Percentiles rank a stretch among this genome's conserved stretches.
Conservation (phyloP, 2,113 vertebrate species). For the Forbesichthys agassizii region DNA sequence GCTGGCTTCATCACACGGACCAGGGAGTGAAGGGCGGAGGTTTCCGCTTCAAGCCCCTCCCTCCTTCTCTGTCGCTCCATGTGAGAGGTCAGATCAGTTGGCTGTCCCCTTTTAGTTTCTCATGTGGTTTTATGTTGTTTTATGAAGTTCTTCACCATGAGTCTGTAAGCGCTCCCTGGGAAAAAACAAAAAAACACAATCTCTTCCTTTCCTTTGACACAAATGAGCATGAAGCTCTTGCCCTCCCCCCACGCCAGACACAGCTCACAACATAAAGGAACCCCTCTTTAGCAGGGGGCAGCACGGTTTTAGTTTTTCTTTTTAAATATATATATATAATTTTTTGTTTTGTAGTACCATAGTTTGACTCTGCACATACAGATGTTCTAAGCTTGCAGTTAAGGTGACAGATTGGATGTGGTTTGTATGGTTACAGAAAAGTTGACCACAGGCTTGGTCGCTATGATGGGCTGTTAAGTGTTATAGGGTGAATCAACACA, state of each 20-base stretch:
- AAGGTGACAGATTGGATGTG: slow-evolving; percentile 46
- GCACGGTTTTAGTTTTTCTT: slow-evolving; percentile 33
- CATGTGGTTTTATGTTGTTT: slow-evolving; percentile 70
- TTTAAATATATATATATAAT: slow-evolving; percentile 1
- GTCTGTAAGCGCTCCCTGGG: slow-evolving; percentile 52
- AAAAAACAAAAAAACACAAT: slow-evolving; percentile 46
- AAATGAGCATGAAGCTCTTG: slow-evolving; percentile 49
- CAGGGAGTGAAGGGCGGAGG: slow-evolving; percentile 32
- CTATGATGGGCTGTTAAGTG: too few relatives aligned
- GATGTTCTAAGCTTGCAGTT: slow-evolving; percentile 26
- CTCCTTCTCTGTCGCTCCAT: slow-evolving; percentile 36
- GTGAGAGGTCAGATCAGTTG: slow-evolving; percentile 46
- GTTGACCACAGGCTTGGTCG: too few relatives aligned
- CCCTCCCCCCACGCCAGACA: slow-evolving; percentile 10
- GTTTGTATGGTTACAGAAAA: slow-evolving; percentile 46
- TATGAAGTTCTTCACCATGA: slow-evolving; percentile 63
- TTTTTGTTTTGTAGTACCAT: slow-evolving; percentile 38
- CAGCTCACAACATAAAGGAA: slow-evolving; percentile 20
- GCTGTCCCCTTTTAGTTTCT: slow-evolving; percentile 64
- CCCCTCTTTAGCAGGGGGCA: slow-evolving; percentile 26
- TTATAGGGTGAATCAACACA: too few relatives aligned
- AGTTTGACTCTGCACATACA: slow-evolving; percentile 54
- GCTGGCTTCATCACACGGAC: slow-evolving; percentile 37
- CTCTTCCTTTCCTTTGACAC: too few relatives aligned
- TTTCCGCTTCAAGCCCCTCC: slow-evolving; percentile 6